Evolutionary conservation across 2,113 vertebrate genomes (phyloP).

Genomic region (Murina feae): DNA sequence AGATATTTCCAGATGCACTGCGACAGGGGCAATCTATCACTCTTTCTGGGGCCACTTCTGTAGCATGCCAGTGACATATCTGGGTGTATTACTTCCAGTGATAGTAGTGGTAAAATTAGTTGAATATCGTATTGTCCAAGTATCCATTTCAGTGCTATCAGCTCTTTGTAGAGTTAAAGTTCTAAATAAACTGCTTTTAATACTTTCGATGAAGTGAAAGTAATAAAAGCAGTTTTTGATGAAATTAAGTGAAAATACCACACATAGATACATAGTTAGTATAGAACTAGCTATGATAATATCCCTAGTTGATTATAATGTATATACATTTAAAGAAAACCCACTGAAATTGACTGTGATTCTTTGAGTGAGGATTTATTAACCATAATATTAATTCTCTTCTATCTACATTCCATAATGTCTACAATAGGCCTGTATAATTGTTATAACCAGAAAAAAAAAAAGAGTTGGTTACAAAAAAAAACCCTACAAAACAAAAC

Average conservation of each 20-base stretch:
- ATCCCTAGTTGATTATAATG: background rate
- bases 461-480: background rate
- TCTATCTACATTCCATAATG: background rate
- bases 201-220: background rate
- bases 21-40: conserved; percentile 43
- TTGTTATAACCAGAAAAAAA: background rate
- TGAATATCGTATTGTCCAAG: background rate
- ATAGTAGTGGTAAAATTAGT: background rate
- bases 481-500: too few species aligned
- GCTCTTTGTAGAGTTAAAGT: background rate
- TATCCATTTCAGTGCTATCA: background rate
- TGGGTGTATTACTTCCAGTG: background rate
- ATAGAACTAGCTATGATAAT: background rate
- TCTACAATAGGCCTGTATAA: background rate
- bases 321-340: background rate
- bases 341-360: background rate
- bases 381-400: conserved; percentile 12
- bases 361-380: background rate
- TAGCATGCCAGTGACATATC: background rate
- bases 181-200: background rate
- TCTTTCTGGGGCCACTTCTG: background rate
- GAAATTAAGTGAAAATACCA: background rate
- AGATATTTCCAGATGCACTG: conserved; percentile 63
- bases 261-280: background rate
- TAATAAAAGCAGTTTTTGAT: background rate